phyloP scores from a whole-genome alignment of 2,113 vertebrate species.

The Romanogobio albipinnatus region DNA sequence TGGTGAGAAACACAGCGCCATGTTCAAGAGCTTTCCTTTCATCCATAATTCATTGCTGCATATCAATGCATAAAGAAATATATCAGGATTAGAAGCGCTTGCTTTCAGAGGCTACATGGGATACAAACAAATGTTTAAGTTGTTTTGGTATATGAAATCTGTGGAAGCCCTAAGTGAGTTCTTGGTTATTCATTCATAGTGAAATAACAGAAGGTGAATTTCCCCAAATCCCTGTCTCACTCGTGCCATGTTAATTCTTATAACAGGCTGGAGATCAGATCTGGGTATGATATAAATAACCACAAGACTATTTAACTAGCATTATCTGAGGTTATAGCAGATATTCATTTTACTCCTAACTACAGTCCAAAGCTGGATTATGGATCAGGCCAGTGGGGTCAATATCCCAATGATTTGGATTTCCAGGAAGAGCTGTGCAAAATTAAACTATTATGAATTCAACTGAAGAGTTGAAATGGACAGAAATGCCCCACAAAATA shows the following conservation, averaged over 20 bases:
- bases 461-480: no score
- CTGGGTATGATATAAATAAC: neutral
- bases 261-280: neutral
- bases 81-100: neutral
- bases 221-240: neutral
- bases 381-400: no score
- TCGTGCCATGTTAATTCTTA: neutral
- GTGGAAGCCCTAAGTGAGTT: neutral
- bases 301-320: no score
- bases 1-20: neutral
- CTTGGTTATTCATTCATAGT: neutral
- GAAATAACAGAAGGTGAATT: neutral
- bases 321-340: neutral
- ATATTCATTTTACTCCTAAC: neutral
- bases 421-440: no score
- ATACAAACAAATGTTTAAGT: constrained; percentile 14
- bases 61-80: constrained; percentile 17
- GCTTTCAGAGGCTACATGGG: constrained; percentile 2
- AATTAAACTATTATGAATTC: no score
- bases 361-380: no score
- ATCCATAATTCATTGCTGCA: constrained; percentile 37
- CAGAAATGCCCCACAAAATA: no score
- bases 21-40: constrained; percentile 30
- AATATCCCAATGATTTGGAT: no score
- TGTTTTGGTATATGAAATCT: neutral